Evolutionary conservation across 2,888 invertebrate genomes (phyloP).

Genomic region (Unio delphinus): DNA sequence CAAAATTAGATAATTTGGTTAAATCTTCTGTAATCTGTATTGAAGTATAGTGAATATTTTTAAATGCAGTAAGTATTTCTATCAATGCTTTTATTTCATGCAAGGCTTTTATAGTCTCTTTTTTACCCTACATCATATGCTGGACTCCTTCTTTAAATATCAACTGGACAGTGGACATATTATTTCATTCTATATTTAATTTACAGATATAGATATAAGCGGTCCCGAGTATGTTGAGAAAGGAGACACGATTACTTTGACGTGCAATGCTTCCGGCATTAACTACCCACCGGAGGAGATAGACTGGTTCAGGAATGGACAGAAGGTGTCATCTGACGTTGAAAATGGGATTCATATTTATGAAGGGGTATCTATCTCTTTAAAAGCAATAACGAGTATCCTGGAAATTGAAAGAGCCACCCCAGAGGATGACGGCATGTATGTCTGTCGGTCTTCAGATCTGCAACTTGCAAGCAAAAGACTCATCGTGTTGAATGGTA

Average conservation of each 20-base stretch:
- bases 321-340: constrained; percentile 45
- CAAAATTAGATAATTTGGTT: too few species aligned
- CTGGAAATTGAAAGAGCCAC: constrained; percentile 42
- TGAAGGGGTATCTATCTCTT: constrained; percentile 34
- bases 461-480: constrained; percentile 44
- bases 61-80: too few species aligned
- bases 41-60: too few species aligned
- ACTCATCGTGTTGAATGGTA: constrained; percentile 50
- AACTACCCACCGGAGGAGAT: constrained; percentile 63
- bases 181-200: not conserved
- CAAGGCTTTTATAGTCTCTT: too few species aligned
- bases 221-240: constrained; percentile 59
- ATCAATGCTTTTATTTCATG: too few species aligned
- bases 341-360: constrained; percentile 34
- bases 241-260: constrained; percentile 52
- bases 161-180: too few species aligned
- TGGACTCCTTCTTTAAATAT: too few species aligned
- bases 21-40: too few species aligned
- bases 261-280: constrained; percentile 65
- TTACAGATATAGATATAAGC: constrained; percentile 56
- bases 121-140: too few species aligned
- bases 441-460: constrained; percentile 50
- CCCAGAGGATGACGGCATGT: constrained; percentile 44
- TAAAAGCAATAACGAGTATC: constrained; percentile 45
- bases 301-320: constrained; percentile 65